phyloP scores from a whole-genome alignment of 2,888 invertebrate genomes.

The Andrena camellia region DNA sequence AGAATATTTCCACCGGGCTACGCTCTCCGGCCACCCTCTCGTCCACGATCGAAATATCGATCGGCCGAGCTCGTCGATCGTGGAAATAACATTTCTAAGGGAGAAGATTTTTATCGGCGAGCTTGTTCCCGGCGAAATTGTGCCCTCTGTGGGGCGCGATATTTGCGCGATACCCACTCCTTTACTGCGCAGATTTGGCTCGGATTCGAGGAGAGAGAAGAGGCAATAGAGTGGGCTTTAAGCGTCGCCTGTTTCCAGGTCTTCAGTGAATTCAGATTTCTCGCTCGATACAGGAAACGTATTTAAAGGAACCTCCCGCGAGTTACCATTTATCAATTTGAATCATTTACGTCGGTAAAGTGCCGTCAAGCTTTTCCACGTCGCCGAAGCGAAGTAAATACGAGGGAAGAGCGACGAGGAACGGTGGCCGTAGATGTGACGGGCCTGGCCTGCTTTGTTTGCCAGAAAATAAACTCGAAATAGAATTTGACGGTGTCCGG shows the following conservation, averaged over 20 bases:
- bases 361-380: too few relatives aligned
- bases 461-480: conserved; percentile 48
- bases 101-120: conserved; percentile 13
- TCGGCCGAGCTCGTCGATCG: neutral
- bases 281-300: too few relatives aligned
- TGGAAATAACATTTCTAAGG: conserved; percentile 13
- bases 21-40: neutral
- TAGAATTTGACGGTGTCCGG: conserved; percentile 52
- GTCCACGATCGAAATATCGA: conserved; percentile 31
- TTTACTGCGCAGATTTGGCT: conserved; percentile 7
- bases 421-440: conserved; percentile 16
- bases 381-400: neutral
- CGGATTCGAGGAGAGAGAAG: neutral
- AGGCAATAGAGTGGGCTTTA: neutral
- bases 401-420: neutral
- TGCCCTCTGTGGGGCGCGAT: conserved; percentile 10
- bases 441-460: conserved; percentile 30
- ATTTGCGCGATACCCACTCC: too few relatives aligned
- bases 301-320: too few relatives aligned
- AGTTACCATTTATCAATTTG: too few relatives aligned
- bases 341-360: too few relatives aligned
- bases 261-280: too few relatives aligned
- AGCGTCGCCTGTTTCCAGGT: neutral
- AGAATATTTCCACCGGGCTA: conserved; percentile 16
- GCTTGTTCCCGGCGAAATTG: conserved; percentile 15